A percentile compares a stretch with the other conserved stretches of the same genome.
Evolutionary conservation across 2,113 vertebrate genomes (phyloP).

Genomic region (Spheniscus mendiculus): DNA sequence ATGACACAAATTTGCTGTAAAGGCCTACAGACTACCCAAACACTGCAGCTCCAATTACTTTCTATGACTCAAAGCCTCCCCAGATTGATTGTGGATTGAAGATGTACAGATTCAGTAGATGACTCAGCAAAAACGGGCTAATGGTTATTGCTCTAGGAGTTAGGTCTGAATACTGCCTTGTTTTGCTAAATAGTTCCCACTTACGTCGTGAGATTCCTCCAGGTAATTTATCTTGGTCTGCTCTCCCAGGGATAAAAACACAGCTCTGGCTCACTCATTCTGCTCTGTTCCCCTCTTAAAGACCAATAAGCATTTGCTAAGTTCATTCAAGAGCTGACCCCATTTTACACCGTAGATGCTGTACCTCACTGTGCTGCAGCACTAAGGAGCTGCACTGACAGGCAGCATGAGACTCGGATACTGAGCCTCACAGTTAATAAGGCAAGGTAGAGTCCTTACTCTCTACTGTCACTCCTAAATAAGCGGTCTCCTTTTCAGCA

Average conservation of each 20-base stretch:
- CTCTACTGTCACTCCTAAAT: neutral
- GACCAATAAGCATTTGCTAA: neutral
- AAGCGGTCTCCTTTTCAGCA: neutral
- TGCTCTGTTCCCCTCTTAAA: neutral
- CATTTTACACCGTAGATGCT: neutral
- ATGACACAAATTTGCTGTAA: neutral
- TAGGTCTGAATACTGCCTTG: neutral
- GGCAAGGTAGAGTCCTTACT: neutral
- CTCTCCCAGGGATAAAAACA: neutral
- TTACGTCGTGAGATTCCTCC: neutral
- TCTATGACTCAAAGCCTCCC: neutral
- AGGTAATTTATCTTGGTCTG: neutral
- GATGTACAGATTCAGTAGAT: neutral
- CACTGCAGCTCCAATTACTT: neutral
- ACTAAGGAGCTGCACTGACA: neutral
- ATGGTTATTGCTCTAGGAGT: neutral
- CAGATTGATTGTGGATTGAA: neutral
- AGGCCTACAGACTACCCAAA: neutral
- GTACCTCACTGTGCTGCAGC: neutral
- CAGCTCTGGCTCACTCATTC: neutral
- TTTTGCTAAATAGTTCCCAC: neutral
- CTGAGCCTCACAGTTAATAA: neutral
- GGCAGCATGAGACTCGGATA: neutral
- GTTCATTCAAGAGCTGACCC: neutral
- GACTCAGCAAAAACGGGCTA: neutral